A percentile compares a stretch with the other conserved stretches of the same genome.
Evolutionary conservation across 2,888 invertebrate species (phyloP).

Genomic region (Caenorhabditis imperialis): DNA sequence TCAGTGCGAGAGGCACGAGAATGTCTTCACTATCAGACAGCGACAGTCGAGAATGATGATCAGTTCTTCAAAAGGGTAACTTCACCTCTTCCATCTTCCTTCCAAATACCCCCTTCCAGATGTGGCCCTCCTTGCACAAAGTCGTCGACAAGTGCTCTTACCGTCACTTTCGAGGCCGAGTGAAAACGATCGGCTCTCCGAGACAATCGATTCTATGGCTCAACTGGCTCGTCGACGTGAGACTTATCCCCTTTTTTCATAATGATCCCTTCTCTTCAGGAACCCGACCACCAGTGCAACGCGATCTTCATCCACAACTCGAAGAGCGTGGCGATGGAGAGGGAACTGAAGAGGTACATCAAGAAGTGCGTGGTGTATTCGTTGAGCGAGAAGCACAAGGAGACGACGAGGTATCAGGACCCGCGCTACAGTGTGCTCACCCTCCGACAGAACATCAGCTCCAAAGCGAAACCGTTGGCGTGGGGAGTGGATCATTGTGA

Average conservation of each 20-base stretch:
- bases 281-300: conserved; percentile 38
- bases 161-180: conserved; percentile 37
- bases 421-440: conserved; percentile 46
- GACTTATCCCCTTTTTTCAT: background rate
- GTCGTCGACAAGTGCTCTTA: conserved; percentile 42
- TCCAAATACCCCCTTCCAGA: conserved; percentile 20
- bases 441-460: conserved; percentile 30
- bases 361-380: conserved; percentile 51
- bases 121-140: conserved; percentile 48
- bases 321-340: conserved; percentile 31
- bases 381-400: conserved; percentile 35
- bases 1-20: conserved; percentile 46
- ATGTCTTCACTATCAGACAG: conserved; percentile 43
- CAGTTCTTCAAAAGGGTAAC: conserved; percentile 41
- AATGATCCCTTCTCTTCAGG: conserved; percentile 29
- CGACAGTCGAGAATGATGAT: conserved; percentile 38
- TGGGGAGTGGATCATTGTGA: conserved; percentile 51
- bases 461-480: conserved; percentile 28
- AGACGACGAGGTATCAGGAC: conserved; percentile 34
- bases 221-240: conserved; percentile 47
- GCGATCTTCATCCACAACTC: conserved; percentile 37
- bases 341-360: conserved; percentile 36
- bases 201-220: conserved; percentile 40
- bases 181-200: conserved; percentile 26
- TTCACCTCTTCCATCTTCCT: too few relatives aligned